phyloP scores from a whole-genome alignment of 2,888 invertebrate genomes.

The Heteromurus nitidus region DNA sequence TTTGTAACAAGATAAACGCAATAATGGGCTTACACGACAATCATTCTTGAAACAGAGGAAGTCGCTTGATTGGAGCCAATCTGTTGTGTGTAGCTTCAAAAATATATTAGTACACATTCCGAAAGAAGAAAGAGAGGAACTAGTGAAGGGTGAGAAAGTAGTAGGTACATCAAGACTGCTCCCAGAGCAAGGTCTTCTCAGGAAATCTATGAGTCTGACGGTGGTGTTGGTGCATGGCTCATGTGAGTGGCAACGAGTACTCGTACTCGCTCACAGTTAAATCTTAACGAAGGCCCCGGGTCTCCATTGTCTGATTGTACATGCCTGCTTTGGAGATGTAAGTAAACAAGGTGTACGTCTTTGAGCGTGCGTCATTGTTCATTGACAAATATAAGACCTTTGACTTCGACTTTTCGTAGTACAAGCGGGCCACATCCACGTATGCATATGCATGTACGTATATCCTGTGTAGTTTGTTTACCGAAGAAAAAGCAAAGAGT shows the following conservation, averaged over 20 bases:
- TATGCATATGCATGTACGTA: neutral
- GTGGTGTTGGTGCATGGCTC: neutral
- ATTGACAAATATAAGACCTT: conserved; percentile 25
- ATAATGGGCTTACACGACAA: neutral
- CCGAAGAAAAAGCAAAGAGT: neutral
- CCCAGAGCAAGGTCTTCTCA: neutral
- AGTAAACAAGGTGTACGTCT: conserved; percentile 11
- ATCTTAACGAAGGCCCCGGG: conserved; percentile 4
- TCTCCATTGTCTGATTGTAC: neutral
- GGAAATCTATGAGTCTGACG: neutral
- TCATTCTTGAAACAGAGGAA: conserved; percentile 46
- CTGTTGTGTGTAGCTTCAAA: conserved; percentile 51
- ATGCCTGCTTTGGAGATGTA: neutral
- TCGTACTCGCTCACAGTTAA: conserved; percentile 25
- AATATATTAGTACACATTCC: neutral
- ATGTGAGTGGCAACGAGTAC: neutral
- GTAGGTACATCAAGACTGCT: conserved; percentile 39
- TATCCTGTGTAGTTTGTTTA: neutral
- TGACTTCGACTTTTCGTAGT: no score
- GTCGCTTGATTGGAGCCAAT: conserved; percentile 54
- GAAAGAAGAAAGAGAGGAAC: conserved; percentile 29
- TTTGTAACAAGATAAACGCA: neutral
- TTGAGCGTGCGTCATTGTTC: neutral
- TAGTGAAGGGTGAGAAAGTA: conserved; percentile 56
- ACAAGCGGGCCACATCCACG: no score